Evolutionary conservation across 2,888 invertebrate species (phyloP), one percentile per base, ranked within the genome.

Genomic region (Stratiomys singularior): DNA sequence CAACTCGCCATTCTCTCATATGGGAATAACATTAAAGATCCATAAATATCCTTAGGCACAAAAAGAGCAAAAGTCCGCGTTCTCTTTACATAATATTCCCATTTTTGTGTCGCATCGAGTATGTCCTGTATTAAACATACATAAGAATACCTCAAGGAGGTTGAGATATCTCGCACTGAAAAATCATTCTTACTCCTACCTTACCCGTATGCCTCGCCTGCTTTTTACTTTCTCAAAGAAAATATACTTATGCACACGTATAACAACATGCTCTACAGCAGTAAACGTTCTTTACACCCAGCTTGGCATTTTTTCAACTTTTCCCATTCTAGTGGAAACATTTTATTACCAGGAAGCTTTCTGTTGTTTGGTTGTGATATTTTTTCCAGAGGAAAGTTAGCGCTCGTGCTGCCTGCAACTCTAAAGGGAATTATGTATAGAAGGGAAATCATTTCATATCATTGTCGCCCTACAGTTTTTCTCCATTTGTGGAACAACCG

Each of bases 391-490:
- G 60, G 11, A 21, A 58, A 58, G 74, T 37, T 60, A 58, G 37
- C 58, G 15, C 47, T 13, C 69, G 25, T 69, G 15, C 74, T 74
- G 37, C 25, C 58, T 21, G 37, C 11, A 58, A 74, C 74, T 37
- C 74, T 23, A 58, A 37, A 60, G 74, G 74, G 74, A 74, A 74
- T 74, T 60, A 25, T 58, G 60, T 74, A 74, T 60, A 58, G 71
- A 72, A 46, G 71, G 72, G 60, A 74, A 74, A 74, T 74, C 74
- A 58, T 74, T 74, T 74, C 74, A 74, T 74, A 74, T 74, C 60
- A 74, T 74, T 74, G 74, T 58, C 74, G 74, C 37, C 74, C 37
- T 60, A 74, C 74, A 74, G 74, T 74, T 74, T 72, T 74, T 74
- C 74, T 60, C 74, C 74, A 74, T 74, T 69, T 74, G 58, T 60